Evolutionary conservation across 2,113 vertebrate species (phyloP).

Genomic region (Dinomys branickii): DNA sequence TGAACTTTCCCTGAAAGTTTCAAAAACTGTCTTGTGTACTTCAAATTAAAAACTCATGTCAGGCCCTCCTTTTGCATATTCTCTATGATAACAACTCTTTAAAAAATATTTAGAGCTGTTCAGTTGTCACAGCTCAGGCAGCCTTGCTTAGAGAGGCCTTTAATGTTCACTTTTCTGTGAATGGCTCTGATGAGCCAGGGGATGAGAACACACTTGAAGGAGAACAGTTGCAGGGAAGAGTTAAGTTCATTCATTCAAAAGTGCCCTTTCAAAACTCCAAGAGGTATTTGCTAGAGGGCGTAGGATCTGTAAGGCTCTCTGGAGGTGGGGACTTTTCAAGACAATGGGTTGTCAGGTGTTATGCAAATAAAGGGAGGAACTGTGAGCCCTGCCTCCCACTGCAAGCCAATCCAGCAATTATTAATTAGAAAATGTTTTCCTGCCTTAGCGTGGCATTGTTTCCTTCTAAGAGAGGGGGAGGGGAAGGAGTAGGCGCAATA

Average conservation of each 20-base stretch:
- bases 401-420: neutral
- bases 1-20: neutral
- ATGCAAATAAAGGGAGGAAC: neutral
- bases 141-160: slow-evolving; percentile 8
- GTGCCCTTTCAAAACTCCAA: slow-evolving; percentile 27
- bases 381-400: neutral
- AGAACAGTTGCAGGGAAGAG: slow-evolving; percentile 41
- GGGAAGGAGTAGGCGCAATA: neutral
- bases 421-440: neutral
- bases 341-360: slow-evolving; percentile 59
- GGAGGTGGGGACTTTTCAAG: neutral
- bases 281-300: slow-evolving; percentile 22
- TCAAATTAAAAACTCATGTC: slow-evolving; percentile 2
- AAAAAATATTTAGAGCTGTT: neutral
- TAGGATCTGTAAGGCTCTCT: neutral
- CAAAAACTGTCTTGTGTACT: neutral
- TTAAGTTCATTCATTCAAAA: slow-evolving; percentile 74
- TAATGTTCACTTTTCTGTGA: slow-evolving; percentile 33
- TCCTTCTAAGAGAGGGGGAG: slow-evolving; percentile 27
- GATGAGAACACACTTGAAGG: slow-evolving; percentile 25
- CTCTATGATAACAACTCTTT: neutral
- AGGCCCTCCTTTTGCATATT: neutral
- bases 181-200: slow-evolving; percentile 47
- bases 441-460: neutral
- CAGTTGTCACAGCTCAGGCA: neutral